These are phyloP conservation scores for Trimorus sp. DNA, from an alignment of 2,888 invertebrate species.

Conservation along the genomic window DNA sequence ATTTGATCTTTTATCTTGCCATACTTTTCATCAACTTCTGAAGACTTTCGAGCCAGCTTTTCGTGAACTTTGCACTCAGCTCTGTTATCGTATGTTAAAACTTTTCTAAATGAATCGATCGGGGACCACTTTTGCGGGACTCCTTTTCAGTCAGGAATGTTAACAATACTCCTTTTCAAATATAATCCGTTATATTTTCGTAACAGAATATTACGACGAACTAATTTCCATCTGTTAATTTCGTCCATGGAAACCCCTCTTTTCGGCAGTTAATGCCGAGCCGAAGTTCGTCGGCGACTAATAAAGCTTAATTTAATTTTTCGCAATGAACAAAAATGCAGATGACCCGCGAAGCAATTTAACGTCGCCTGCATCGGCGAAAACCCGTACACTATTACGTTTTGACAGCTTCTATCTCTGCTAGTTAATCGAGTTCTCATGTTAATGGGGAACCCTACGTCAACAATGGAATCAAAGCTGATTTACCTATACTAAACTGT, in stretches of 20 bases:
- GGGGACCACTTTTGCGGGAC: constrained; percentile 37
- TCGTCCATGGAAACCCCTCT: neutral
- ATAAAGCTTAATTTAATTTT: neutral
- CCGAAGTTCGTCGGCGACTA: neutral
- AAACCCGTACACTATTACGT: constrained; percentile 54
- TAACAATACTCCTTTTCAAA: constrained; percentile 45
- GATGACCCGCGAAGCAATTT: constrained; percentile 56
- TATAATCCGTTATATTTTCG: constrained; percentile 34
- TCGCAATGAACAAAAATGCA: neutral
- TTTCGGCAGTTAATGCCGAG: neutral
- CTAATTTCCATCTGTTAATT: constrained; percentile 7
- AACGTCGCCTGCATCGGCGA: constrained; percentile 59
- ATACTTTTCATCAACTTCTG: constrained; percentile 61
- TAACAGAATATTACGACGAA: constrained; percentile 5
- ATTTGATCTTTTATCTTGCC: constrained; percentile 57
- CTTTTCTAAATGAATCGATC: constrained; percentile 67
- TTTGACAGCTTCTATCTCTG: constrained; percentile 73
- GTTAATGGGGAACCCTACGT: constrained; percentile 70
- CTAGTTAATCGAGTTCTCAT: constrained; percentile 73
- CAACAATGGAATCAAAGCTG: constrained; percentile 70
- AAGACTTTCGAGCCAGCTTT: constrained; percentile 59
- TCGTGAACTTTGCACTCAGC: constrained; percentile 71
- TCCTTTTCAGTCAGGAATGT: constrained; percentile 28
- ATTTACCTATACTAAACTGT: constrained; percentile 65
- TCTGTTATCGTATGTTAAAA: constrained; percentile 67